Base-by-base conservation (phyloP, 2,888 invertebrate species). In the Bruchidius siliquastri region DNA sequence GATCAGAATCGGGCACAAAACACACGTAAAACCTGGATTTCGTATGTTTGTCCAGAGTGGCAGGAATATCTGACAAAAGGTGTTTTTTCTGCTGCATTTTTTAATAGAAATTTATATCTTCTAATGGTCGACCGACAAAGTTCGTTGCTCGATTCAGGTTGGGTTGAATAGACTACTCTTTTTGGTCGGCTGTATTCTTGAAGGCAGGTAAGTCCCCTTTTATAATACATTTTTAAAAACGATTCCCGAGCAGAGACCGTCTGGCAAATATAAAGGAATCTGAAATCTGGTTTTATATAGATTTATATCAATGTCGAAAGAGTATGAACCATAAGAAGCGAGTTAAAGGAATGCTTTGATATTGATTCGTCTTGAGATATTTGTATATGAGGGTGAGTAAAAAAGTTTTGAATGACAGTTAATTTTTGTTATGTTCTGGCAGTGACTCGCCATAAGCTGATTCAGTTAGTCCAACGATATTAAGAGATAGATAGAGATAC, bases 201-300 rank as follows among this genome's bases (percentile, higher is more conserved):
- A 49, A 67, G 72, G 76, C 78, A 78, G 78, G 77, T 77, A 78
- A 78, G 73, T 74, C 72, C 74, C 76, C 72, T 76, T 78, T 78
- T 76, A 77, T 77, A 74, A 30, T 72, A 21, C 72, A 74, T 77
- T 78, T 77, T 76, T 72, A 72, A 76, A 78, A 77, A 49, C 49
- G 49, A 49, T 49, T 49, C 13, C 49, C 49, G 49, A 49, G 18
- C 49, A 49, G 49, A 49, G 76, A 76, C 79, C 76, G 79, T 78
- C 77, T 74, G 76, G 73, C 73, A 68, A 73, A 76, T 76, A 78
- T 76, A 77, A 76, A 76, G 71, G 75, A 74, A 76, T 77, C 72
- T 75, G 74, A 76, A 78, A 78, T 78, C 78, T 78, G 78, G 78
- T 77, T 78, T 77, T 77, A 76, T 76, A 76, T 76, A 78, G 78